Evolutionary conservation across 2,797 vertebrate genomes (phyloP).

Genomic region (Harpagifer antarcticus): DNA sequence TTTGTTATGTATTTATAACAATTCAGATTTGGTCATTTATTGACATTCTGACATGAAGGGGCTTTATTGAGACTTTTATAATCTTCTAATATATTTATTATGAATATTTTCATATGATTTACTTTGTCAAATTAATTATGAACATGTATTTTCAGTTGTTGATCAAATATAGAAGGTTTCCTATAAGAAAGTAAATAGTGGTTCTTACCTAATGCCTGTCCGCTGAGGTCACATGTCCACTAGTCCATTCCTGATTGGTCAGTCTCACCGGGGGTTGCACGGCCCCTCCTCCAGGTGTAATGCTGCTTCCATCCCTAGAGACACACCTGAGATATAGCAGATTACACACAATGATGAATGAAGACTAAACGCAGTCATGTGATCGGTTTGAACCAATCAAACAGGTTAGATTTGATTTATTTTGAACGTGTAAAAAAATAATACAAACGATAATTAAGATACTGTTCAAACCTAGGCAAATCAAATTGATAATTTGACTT

Average conservation of each 20-base stretch:
- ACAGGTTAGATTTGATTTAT: not conserved
- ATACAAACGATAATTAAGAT: too few relatives aligned
- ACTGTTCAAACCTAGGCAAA: too few relatives aligned
- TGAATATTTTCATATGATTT: not conserved
- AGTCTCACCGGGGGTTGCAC: not conserved
- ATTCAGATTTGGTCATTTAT: not conserved
- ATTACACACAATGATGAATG: not conserved
- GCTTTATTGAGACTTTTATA: too few relatives aligned
- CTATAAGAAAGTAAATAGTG: not conserved
- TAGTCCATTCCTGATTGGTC: slow-evolving; percentile 17
- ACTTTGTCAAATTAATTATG: not conserved
- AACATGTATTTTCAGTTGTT: not conserved
- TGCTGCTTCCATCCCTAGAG: slow-evolving; percentile 1
- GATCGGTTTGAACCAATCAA: not conserved
- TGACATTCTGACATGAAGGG: not conserved
- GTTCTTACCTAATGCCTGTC: slow-evolving; percentile 32
- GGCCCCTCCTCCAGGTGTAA: slow-evolving; percentile 6
- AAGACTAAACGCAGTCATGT: not conserved
- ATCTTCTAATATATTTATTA: not conserved
- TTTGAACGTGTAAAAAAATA: too few relatives aligned
- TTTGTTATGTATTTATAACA: too few relatives aligned
- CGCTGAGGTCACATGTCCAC: slow-evolving; percentile 49
- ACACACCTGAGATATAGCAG: slow-evolving; percentile 22
- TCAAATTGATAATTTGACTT: too few relatives aligned
- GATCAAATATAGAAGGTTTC: not conserved